Conservation (phyloP, 1,140 invertebrate genomes). For the Hestina assimilis region DNA sequence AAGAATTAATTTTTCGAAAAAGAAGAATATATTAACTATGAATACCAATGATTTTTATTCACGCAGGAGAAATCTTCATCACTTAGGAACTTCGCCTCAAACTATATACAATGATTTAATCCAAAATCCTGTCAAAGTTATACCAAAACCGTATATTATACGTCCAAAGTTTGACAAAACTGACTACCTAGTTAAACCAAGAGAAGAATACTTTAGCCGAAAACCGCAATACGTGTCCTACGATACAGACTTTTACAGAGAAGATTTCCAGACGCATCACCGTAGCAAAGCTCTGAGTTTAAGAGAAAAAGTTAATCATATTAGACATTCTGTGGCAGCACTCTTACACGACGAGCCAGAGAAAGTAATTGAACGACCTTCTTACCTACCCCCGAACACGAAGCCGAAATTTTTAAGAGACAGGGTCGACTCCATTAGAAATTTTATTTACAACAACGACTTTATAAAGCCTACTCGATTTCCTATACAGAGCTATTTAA, state of each 20-base stretch:
- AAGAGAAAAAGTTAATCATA: constrained; percentile 33
- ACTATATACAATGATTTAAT: not conserved
- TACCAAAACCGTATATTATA: constrained; percentile 28
- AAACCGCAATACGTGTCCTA: constrained; percentile 26
- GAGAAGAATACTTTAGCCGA: constrained; percentile 26
- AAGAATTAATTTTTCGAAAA: constrained; percentile 30
- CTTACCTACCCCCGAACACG: constrained; percentile 16
- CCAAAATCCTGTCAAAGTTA: not conserved
- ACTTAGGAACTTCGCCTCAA: not conserved
- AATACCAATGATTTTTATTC: constrained; percentile 46
- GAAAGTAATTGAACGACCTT: constrained; percentile 23
- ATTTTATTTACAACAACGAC: constrained; percentile 33
- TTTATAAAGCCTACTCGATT: constrained; percentile 6
- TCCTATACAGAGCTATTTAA: not conserved
- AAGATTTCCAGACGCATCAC: constrained; percentile 21
- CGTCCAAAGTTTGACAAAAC: constrained; percentile 35
- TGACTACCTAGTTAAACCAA: constrained; percentile 11
- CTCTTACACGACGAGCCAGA: not conserved
- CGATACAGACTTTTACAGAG: constrained; percentile 36
- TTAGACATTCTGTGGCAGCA: constrained; percentile 24
- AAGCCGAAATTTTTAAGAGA: constrained; percentile 44
- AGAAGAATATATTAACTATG: constrained; percentile 32
- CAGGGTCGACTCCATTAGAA: constrained; percentile 45
- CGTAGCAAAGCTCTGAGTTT: constrained; percentile 24
- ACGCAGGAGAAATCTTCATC: constrained; percentile 11